phyloP scores from a whole-genome alignment of 2,888 invertebrate genomes.

The Ametastegia equiseti region DNA sequence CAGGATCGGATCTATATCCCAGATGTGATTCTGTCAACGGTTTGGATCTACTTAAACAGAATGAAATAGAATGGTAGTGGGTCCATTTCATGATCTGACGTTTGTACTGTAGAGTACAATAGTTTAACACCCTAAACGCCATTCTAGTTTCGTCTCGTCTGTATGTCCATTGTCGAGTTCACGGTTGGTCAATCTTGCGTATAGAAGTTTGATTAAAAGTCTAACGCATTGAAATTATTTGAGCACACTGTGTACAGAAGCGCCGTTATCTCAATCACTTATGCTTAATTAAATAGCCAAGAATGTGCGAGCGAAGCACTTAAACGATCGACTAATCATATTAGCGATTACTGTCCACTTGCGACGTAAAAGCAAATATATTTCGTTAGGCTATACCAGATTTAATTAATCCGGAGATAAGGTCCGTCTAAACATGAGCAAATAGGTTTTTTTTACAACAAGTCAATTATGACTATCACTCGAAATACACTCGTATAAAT shows the following conservation, averaged over 20 bases:
- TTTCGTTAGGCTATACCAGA: neutral
- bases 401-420: slow-evolving; percentile 6
- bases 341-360: neutral
- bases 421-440: neutral
- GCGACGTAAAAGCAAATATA: neutral
- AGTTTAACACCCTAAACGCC: slow-evolving; percentile 38
- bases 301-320: neutral
- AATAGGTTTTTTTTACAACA: neutral
- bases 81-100: neutral
- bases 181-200: slow-evolving; percentile 65
- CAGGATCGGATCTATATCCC: slow-evolving; percentile 12
- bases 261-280: slow-evolving; percentile 28
- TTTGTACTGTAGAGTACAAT: neutral
- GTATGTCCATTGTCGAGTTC: slow-evolving; percentile 42
- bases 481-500: neutral
- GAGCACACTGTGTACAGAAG: slow-evolving; percentile 20
- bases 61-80: neutral
- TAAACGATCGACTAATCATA: slow-evolving; percentile 28
- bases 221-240: slow-evolving; percentile 63
- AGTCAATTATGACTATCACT: neutral
- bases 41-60: slow-evolving; percentile 25
- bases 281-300: slow-evolving; percentile 27
- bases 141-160: slow-evolving; percentile 7
- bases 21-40: slow-evolving; percentile 36
- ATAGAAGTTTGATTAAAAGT: slow-evolving; percentile 65